Base-by-base conservation (phyloP, 2,888 invertebrate species). In the Dicranocentrus wangi region DNA sequence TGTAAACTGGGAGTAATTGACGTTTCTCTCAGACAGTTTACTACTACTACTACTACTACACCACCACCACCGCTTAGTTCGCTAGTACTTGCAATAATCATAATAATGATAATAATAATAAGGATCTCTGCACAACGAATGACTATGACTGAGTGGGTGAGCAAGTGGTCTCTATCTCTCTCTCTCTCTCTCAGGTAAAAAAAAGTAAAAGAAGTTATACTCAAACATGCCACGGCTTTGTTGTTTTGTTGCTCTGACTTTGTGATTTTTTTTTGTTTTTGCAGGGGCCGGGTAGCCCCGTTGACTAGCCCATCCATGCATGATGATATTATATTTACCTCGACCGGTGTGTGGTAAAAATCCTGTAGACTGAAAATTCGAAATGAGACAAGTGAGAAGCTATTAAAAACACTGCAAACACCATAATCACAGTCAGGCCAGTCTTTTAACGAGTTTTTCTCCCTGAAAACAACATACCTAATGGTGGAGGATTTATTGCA, bases 371-470 rank as follows among this genome's bases (percentile, higher is more conserved):
- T 32, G 77, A 70, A 53, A 65, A 70, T 66, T 66, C 47, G 51
- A 69, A 73, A 61, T 73, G 60, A 80, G 80, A 73, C 73, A 73
- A 80, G 80, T 73, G 80, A 80, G 80, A 80, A 79, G 68, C 73
- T 58, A 80, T 80, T 72, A 73, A 80, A 80, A 79, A 72, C 27
- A 68, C 61, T 79, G 66, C 68, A 68, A 80, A 80, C 68, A 71
- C 73, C 73, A 73, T 80, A 80, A 73, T 80, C 73, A 68, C 61
- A 69, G 68, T 53, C 43, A 73, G 60, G 73, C 73, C 69, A 63
- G 80, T 73, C 60, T 73, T 80, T 80, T 80, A 80, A 80, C 80
- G 80, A 80, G 80, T 73, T 80, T 73, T 73, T 80, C 73, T 51
- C 17, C 42, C 69, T 73, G 60, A 73, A 78, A 80, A n/a, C n/a